Base-by-base conservation (phyloP, 2,888 invertebrate species). In the Idaea straminata region DNA sequence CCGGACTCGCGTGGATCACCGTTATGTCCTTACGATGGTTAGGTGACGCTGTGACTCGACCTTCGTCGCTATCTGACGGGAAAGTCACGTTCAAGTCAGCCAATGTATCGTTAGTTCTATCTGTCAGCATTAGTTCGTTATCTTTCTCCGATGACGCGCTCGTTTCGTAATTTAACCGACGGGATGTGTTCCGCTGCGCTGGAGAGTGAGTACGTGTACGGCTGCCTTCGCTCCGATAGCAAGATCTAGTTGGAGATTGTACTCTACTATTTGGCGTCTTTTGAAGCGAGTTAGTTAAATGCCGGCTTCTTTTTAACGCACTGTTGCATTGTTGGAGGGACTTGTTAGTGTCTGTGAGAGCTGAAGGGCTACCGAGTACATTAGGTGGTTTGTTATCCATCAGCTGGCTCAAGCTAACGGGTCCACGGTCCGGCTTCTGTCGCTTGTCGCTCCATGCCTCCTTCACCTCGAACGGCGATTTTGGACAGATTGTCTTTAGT, bases 91-190 rank as follows among this genome's bases (percentile, higher is more conserved):
- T 93, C 34, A 93, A 72, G 71, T 91, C 93, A 0, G 91, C 93
- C 81, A 93, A 77, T 0, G 93, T 93, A 69, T 93, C 93, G 78
- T 89, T 92, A 73, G 93, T 92, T 82, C 92, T 86, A 70, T 92
- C 91, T 57, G 92, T 92, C 61, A 90, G 68, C 13, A 89, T 81
- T 34, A 80, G 81, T 1, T 92, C 93, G 71, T 79, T 83, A 5
- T 89, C 88, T 35, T 80, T 82, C 4, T 89, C 89, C 1, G 88
- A 82, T 0, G 86, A 87, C 2, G 74, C 77, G 62, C 85, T 87
- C 1, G 85, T 85, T 34, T 92, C 92, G 65, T 91, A 91, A 58
- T 84, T 83, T 4, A 91, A 75, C 70, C 78, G 81, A 47, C 89
- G 77, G 2, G 91, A 88, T 4, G 74, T 66, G 64, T 74, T 81